These are phyloP conservation scores for Bolinopsis microptera DNA, from an alignment of 37 sponge, comb jelly and placozoan species.

Conservation along the genomic window DNA sequence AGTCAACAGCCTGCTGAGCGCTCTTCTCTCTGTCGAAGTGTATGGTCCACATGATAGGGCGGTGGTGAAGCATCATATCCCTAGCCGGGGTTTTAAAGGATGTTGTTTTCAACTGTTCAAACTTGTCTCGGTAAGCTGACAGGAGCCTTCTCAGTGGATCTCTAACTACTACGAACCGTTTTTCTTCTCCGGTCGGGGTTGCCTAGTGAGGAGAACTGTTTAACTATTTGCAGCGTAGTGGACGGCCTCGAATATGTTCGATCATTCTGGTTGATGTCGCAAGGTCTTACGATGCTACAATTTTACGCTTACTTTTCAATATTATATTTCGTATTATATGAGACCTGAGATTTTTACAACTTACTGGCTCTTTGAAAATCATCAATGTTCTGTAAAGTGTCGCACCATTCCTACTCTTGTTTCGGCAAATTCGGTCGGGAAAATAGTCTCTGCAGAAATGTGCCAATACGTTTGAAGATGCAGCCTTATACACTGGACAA, in stretches of 20 bases:
- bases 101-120: background rate
- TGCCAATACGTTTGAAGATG: background rate
- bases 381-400: background rate
- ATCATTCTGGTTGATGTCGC: no score
- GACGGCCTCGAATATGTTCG: no score
- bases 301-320: no score
- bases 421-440: background rate
- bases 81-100: background rate
- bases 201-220: no score
- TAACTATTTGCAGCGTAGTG: no score
- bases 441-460: background rate
- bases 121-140: conserved; percentile 7
- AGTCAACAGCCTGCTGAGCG: background rate
- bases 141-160: background rate
- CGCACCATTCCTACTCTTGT: background rate
- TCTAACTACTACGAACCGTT: background rate
- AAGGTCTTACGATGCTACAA: no score
- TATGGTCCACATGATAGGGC: background rate
- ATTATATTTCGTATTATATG: no score
- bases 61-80: background rate
- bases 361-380: background rate
- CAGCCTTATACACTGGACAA: background rate
- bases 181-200: background rate
- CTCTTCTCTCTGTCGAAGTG: background rate
- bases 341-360: no score